Evolutionary conservation across 1,140 invertebrate genomes (phyloP).

Genomic region (Panulirus ornatus): DNA sequence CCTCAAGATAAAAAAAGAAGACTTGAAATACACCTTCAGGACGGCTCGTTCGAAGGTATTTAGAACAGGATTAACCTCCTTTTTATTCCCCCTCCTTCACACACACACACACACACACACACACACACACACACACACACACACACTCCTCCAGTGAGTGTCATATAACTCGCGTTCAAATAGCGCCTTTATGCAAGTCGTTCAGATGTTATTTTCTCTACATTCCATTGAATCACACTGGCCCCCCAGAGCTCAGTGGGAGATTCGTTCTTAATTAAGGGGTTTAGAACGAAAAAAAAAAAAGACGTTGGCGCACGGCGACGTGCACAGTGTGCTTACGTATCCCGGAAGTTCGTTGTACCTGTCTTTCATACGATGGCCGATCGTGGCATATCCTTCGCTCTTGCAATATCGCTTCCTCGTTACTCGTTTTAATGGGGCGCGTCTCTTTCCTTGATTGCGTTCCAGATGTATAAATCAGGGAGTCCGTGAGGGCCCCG

Average conservation of each 20-base stretch:
- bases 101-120: not conserved
- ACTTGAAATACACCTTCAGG: too few species aligned
- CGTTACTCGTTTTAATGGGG: conserved; percentile 12
- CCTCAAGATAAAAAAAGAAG: too few species aligned
- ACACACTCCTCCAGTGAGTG: not conserved
- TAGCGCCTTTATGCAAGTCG: not conserved
- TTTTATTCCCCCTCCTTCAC: too few species aligned
- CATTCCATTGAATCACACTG: not conserved
- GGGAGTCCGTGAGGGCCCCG: not conserved
- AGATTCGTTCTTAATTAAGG: not conserved
- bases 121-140: not conserved
- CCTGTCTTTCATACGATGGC: not conserved
- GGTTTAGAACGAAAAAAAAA: not conserved
- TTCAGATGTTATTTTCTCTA: not conserved
- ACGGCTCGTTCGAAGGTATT: too few species aligned
- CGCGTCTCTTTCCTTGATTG: conserved; percentile 10
- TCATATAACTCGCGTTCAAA: not conserved
- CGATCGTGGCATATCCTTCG: not conserved
- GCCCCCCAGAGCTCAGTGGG: too few species aligned
- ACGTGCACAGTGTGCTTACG: not conserved
- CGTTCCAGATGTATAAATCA: conserved; percentile 7
- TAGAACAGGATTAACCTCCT: too few species aligned
- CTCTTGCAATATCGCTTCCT: not conserved
- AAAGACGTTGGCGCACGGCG: not conserved
- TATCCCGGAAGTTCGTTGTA: not conserved